These are phyloP conservation scores for Poeciliopsis gracilis DNA, from an alignment of 2,797 vertebrate genomes.

Conservation along the genomic window DNA sequence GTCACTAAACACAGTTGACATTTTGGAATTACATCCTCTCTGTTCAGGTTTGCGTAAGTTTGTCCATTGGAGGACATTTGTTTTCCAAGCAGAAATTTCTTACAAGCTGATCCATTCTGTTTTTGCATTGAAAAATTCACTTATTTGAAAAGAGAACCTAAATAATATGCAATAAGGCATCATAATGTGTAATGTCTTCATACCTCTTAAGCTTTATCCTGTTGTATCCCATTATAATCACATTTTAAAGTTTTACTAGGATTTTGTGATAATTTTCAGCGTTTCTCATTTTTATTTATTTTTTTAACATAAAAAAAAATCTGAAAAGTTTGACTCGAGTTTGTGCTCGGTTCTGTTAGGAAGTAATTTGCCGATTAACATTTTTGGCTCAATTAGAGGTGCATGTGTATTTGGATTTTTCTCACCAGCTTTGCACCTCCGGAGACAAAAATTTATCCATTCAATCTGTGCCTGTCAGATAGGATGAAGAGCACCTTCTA, in stretches of 20 bases:
- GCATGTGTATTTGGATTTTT: not conserved
- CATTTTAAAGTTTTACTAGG: not conserved
- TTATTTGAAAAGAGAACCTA: not conserved
- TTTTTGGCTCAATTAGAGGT: not conserved
- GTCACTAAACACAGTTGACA: not conserved
- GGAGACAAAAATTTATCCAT: not conserved
- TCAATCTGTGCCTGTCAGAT: too few species aligned
- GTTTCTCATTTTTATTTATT: not conserved
- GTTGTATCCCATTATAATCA: not conserved
- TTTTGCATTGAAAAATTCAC: not conserved
- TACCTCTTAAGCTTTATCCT: not conserved
- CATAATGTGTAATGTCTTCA: not conserved
- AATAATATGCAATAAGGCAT: not conserved
- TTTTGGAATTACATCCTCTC: not conserved
- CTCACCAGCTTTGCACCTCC: not conserved
- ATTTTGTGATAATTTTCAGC: not conserved
- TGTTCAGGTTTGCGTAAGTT: constrained; percentile 5
- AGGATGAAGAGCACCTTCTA: not conserved
- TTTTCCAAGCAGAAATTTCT: not conserved
- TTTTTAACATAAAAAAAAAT: not conserved
- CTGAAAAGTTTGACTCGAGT: not conserved
- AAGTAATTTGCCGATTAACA: not conserved
- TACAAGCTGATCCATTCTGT: not conserved
- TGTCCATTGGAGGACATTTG: constrained; percentile 2
- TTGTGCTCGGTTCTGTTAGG: not conserved